These are phyloP conservation scores for Passer montanus DNA, from an alignment of 2,113 vertebrate genomes.

Conservation along the genomic window DNA sequence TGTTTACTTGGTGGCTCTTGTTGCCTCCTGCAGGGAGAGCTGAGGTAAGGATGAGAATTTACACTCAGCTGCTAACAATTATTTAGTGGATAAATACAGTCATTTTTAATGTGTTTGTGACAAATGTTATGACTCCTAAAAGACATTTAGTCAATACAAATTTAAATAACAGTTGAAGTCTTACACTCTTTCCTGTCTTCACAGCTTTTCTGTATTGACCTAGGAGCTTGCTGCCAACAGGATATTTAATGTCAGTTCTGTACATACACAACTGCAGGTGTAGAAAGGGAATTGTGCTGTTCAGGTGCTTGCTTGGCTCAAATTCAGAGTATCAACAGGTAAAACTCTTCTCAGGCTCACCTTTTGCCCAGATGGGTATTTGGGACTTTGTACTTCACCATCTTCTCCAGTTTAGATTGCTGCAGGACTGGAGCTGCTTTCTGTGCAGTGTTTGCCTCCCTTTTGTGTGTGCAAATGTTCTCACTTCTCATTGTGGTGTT, in stretches of 20 bases:
- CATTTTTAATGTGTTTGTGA: not conserved
- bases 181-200: not conserved
- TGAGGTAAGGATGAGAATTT: not conserved
- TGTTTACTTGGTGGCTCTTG: not conserved
- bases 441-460: not conserved
- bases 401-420: not conserved
- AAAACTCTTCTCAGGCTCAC: not conserved
- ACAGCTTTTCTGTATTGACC: not conserved
- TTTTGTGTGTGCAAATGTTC: not conserved
- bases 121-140: not conserved
- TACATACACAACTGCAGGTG: not conserved
- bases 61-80: not conserved
- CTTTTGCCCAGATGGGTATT: not conserved
- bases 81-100: not conserved
- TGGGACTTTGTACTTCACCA: accelerated
- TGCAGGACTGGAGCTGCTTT: not conserved
- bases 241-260: not conserved
- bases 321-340: not conserved
- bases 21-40: not conserved
- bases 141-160: not conserved
- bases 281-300: not conserved
- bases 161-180: not conserved
- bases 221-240: slow-evolving; percentile 8
- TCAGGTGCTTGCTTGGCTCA: not conserved
- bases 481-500: not conserved